These are phyloP conservation scores for Diarsia rubi DNA, from an alignment of 2,888 invertebrate species.

Conservation along the genomic window DNA sequence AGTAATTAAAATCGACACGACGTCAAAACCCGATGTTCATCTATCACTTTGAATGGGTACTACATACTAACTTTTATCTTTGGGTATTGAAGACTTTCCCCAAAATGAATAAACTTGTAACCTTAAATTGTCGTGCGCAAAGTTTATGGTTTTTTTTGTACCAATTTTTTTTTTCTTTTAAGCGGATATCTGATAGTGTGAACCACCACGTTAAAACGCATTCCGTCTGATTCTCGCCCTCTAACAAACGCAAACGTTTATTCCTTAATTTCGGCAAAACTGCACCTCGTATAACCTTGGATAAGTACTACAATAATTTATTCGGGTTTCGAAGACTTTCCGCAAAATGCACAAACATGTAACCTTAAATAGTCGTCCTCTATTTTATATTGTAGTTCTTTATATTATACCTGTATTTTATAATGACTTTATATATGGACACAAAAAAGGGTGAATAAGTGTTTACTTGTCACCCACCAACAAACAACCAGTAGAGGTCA, in stretches of 20 bases:
- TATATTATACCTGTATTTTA: not conserved
- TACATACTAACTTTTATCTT: not conserved
- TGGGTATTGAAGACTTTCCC: not conserved
- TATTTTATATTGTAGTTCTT: not conserved
- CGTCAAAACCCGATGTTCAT: constrained; percentile 1
- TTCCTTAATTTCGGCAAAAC: too few species aligned
- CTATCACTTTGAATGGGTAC: not conserved
- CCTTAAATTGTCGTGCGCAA: not conserved
- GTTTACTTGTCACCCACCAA: not conserved
- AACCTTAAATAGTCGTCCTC: not conserved
- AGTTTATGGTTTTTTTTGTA: too few species aligned
- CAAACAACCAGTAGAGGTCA: too few species aligned
- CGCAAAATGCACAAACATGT: constrained; percentile 7
- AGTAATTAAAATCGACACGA: not conserved
- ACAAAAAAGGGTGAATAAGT: constrained; percentile 9
- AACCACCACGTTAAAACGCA: too few species aligned
- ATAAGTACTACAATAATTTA: not conserved
- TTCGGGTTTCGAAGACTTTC: not conserved
- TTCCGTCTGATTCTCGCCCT: too few species aligned
- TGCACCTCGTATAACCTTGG: not conserved
- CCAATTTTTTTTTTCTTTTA: too few species aligned
- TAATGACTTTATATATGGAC: too few species aligned
- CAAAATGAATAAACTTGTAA: constrained; percentile 16
- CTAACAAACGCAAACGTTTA: too few species aligned
- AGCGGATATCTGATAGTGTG: too few species aligned